Conservation (phyloP, 2,797 vertebrate genomes). For the Taenioides sp. region DNA sequence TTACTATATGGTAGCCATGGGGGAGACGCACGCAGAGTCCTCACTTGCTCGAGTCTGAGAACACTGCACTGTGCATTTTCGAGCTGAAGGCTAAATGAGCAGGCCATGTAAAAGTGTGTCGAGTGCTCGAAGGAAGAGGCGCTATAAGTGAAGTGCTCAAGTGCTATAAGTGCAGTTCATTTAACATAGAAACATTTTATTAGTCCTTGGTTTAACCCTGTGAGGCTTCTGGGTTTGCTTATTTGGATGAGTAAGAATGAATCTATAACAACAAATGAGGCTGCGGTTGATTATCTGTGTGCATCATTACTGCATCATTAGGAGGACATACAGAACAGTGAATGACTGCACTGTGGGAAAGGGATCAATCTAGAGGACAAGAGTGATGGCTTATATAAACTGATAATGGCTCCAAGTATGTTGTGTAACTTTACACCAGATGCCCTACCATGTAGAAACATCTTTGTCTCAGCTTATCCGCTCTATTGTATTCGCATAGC, state of each 20-base stretch:
- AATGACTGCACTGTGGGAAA: slow-evolving; percentile 4
- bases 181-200: slow-evolving; percentile 21
- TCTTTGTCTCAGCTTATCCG: too few species aligned
- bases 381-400: slow-evolving; percentile 1
- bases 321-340: slow-evolving; percentile 22
- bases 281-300: slow-evolving; percentile 1
- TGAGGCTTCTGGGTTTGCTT: background rate
- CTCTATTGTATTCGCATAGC: too few species aligned
- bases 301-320: slow-evolving; percentile 59
- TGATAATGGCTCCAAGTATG: background rate
- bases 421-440: background rate
- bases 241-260: background rate
- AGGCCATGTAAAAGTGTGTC: background rate
- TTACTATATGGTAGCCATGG: background rate
- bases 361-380: background rate
- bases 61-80: background rate
- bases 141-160: slow-evolving; percentile 10
- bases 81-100: slow-evolving; percentile 8
- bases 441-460: too few species aligned
- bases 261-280: background rate
- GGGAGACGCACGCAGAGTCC: background rate
- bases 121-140: slow-evolving; percentile 3
- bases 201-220: slow-evolving; percentile 27
- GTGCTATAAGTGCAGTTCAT: slow-evolving; percentile 1
- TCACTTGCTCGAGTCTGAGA: background rate